These are phyloP conservation scores for Rhyacophila brunnea DNA, from an alignment of 1,140 invertebrate genomes.

Conservation along the genomic window DNA sequence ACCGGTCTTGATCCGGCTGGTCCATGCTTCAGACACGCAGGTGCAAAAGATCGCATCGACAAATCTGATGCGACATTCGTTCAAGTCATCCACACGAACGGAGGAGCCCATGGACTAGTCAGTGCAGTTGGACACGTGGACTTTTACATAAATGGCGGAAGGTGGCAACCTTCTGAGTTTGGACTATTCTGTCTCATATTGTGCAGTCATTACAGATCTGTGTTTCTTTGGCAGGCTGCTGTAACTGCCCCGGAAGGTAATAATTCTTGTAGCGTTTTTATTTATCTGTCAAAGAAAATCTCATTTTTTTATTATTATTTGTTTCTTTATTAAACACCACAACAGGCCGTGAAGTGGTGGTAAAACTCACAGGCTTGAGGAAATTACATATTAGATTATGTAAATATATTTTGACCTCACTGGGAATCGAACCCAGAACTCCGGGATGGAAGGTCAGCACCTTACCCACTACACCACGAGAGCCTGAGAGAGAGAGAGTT, in stretches of 20 bases:
- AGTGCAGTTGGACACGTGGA: constrained; percentile 13
- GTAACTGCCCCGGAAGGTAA: neutral
- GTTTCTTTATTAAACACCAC: too few species aligned
- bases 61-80: constrained; percentile 41
- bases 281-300: too few species aligned
- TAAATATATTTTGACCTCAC: too few species aligned
- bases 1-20: constrained; percentile 13
- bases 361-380: too few species aligned
- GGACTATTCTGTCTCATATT: neutral
- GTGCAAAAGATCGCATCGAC: constrained; percentile 31
- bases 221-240: neutral
- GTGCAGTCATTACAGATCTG: constrained; percentile 5
- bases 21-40: constrained; percentile 15
- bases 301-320: too few species aligned
- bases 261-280: too few species aligned
- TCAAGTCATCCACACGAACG: constrained; percentile 20
- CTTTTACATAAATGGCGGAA: constrained; percentile 20
- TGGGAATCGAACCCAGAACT: too few species aligned
- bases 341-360: too few species aligned
- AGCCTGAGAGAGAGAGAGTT: too few species aligned
- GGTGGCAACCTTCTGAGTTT: constrained; percentile 1
- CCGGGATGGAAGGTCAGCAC: too few species aligned
- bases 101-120: neutral
- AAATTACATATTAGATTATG: too few species aligned
- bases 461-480: too few species aligned